Evolutionary conservation across 1,140 invertebrate genomes (phyloP), one percentile per base, ranked within the genome.

Genomic region (Drosophila repletoides): DNA sequence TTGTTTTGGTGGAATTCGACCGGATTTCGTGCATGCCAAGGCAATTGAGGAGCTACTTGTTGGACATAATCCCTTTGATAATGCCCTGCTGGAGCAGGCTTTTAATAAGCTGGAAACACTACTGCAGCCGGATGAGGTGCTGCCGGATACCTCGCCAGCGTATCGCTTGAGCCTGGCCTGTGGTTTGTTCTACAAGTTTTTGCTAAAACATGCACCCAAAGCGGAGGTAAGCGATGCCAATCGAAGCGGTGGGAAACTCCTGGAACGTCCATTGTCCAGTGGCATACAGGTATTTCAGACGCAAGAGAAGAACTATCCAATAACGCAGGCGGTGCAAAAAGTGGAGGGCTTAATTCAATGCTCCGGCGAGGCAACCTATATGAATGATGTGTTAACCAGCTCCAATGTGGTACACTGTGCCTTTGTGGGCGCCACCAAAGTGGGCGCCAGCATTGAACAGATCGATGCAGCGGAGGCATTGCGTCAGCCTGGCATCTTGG

Each of bases 321-420:
- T 97, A 0, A 96, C 94, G 67, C 91, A 97, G 88, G 94, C 96
- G 0, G 88, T 96, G 19, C 91, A 93, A 1, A 98, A 97, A 89
- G 60, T 96, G 4, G 96, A 97, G 89, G 93, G 94, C 1, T 72
- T 94, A 21, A 91, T 93, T 28, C 95, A 97, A 91, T 94, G 93
- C 73, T 93, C 95, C 10, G 95, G 95, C 3, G 94, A 95, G 81
- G 95, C 93, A n/a, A 91, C 93, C n/a, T 95, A 94, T 68, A 84
- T 93, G 21, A 94, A 94, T 71, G 95, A 95, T 76, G 77, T 94
- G 7, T 90, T 92, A 9, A 90, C 91, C 1, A 75, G 91, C 1
- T 80, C 91, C 0, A 89, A 92, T 14, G 92, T 94, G 88, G 90
- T 95, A 1, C 93, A 92, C 79, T 94, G 93, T 49, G 94, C 93